These are phyloP conservation scores for Diachasmimorpha longicaudata DNA, from an alignment of 1,140 invertebrate species.

Conservation along the genomic window DNA sequence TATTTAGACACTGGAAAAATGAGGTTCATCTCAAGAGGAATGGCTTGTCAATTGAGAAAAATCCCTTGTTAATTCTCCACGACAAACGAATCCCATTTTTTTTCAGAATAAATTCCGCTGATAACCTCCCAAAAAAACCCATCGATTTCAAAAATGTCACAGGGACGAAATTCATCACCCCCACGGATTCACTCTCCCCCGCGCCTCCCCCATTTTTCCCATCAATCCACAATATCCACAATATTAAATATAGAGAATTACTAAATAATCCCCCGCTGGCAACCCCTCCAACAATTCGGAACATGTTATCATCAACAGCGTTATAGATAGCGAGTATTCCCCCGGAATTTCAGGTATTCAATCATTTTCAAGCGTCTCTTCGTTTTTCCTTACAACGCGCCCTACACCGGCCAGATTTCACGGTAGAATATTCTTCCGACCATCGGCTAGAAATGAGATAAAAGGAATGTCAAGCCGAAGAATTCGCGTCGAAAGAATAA, in stretches of 20 bases:
- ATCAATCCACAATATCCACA: background rate
- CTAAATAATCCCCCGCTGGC: background rate
- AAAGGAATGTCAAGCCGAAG: background rate
- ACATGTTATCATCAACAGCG: background rate
- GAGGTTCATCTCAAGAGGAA: too few species aligned
- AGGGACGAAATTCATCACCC: too few species aligned
- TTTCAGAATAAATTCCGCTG: too few species aligned
- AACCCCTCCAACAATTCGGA: background rate
- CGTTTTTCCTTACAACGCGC: background rate
- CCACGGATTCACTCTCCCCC: too few species aligned
- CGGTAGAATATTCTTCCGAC: background rate
- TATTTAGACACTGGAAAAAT: too few species aligned
- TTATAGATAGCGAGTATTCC: background rate
- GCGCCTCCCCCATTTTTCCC: too few species aligned
- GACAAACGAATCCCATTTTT: too few species aligned
- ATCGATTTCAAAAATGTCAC: too few species aligned
- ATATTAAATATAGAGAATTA: background rate
- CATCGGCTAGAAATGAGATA: too few species aligned
- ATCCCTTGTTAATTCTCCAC: too few species aligned
- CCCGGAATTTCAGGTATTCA: slow-evolving; percentile 17
- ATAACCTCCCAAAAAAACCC: too few species aligned
- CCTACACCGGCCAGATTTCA: background rate
- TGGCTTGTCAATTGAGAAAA: too few species aligned
- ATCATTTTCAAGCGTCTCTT: background rate
- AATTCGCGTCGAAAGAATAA: background rate